phyloP scores from a whole-genome alignment of 2,797 vertebrate species.

The Lacerta agilis region DNA sequence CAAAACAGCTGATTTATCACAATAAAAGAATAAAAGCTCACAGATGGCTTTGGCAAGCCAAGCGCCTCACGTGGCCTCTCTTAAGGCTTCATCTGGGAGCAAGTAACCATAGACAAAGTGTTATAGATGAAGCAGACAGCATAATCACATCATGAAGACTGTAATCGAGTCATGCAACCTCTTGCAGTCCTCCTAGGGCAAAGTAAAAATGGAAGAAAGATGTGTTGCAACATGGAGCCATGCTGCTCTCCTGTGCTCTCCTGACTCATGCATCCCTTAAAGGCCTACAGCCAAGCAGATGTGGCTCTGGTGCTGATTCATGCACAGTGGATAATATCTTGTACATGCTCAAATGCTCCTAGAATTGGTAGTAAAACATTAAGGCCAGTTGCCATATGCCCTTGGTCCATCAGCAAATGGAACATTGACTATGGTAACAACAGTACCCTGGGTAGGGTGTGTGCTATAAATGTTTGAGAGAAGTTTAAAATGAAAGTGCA shows the following conservation, averaged over 20 bases:
- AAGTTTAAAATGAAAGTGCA: background rate
- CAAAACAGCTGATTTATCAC: no score
- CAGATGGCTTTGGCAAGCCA: no score
- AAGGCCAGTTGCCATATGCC: background rate
- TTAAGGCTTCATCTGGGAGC: no score
- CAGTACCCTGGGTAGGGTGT: background rate
- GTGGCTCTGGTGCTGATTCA: background rate
- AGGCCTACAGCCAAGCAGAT: background rate
- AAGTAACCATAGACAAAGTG: no score
- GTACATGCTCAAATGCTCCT: background rate
- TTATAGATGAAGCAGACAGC: background rate
- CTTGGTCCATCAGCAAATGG: background rate
- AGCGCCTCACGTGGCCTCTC: no score
- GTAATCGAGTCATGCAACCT: background rate
- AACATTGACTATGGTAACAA: background rate
- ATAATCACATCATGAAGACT: background rate
- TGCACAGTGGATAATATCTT: background rate
- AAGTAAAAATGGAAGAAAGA: background rate
- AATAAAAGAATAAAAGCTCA: no score
- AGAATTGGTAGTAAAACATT: background rate
- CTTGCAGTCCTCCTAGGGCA: background rate
- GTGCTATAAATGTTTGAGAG: background rate
- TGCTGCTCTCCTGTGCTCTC: background rate
- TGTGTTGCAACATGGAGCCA: background rate
- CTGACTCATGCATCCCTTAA: background rate